A percentile compares a stretch with the other conserved stretches of the same genome.
phyloP scores from a whole-genome alignment of 2,888 invertebrate species.

The Philonicus albiceps region DNA sequence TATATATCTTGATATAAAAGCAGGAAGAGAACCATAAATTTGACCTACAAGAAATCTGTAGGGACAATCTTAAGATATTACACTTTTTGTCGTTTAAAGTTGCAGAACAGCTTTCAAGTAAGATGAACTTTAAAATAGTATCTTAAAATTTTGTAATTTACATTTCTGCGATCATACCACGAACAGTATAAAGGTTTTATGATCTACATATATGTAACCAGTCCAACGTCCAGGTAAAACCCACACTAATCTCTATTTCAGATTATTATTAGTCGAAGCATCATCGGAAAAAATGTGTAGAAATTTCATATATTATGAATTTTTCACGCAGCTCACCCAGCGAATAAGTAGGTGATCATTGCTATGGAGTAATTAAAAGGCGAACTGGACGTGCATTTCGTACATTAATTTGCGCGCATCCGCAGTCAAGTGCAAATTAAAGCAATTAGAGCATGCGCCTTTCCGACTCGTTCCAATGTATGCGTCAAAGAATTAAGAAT shows the following conservation, averaged over 20 bases:
- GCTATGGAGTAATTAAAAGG: conserved; percentile 3
- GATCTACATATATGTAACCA: background rate
- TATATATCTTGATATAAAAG: background rate
- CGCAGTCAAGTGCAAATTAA: conserved; percentile 38
- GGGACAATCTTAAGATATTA: background rate
- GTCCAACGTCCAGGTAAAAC: background rate
- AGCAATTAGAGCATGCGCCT: conserved; percentile 22
- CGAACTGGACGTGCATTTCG: conserved; percentile 15
- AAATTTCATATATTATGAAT: conserved; percentile 20
- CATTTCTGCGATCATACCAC: background rate
- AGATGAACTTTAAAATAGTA: background rate
- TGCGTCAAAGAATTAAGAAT: background rate
- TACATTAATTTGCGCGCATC: conserved; percentile 25
- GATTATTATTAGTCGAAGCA: background rate
- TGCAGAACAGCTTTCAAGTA: background rate
- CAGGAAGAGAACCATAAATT: background rate
- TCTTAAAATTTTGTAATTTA: background rate
- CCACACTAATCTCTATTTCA: background rate
- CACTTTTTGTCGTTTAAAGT: background rate
- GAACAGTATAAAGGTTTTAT: background rate
- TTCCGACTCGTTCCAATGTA: background rate
- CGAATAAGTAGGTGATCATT: background rate
- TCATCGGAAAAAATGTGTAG: conserved; percentile 17
- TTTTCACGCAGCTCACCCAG: conserved; percentile 4
- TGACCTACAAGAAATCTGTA: background rate